Conservation (phyloP, 2,797 vertebrate species). For the Ctenosaura bakeri region DNA sequence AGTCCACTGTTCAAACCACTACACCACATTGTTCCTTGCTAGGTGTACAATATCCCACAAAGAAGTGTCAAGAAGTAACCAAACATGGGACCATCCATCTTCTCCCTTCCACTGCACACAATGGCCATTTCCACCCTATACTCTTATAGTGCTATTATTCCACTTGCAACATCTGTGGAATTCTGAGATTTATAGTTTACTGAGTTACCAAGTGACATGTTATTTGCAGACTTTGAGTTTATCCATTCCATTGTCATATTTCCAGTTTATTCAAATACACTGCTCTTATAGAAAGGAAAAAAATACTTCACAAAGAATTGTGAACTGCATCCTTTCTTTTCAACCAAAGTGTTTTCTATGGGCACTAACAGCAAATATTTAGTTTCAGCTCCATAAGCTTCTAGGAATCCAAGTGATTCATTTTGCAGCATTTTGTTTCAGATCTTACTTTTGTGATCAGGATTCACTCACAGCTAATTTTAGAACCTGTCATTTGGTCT, state of each 20-base stretch:
- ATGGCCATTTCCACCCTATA: too few relatives aligned
- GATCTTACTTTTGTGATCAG: constrained; percentile 8
- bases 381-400: background rate
- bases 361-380: background rate
- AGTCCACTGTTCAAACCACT: too few relatives aligned
- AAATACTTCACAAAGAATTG: background rate
- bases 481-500: constrained; percentile 23
- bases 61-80: too few relatives aligned
- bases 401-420: background rate
- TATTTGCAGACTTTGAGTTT: too few relatives aligned
- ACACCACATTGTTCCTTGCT: too few relatives aligned
- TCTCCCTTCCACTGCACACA: too few relatives aligned
- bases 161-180: too few relatives aligned
- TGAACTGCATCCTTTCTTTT: background rate
- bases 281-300: background rate
- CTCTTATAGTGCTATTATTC: too few relatives aligned
- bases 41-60: too few relatives aligned
- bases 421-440: constrained; percentile 40
- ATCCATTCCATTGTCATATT: background rate
- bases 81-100: too few relatives aligned
- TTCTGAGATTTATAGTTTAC: too few relatives aligned
- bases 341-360: constrained; percentile 1
- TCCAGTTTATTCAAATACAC: background rate
- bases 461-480: constrained; percentile 35
- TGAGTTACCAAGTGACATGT: too few relatives aligned